Conservation (phyloP, 2,888 invertebrate genomes). For the Liodrosophila aerea region DNA sequence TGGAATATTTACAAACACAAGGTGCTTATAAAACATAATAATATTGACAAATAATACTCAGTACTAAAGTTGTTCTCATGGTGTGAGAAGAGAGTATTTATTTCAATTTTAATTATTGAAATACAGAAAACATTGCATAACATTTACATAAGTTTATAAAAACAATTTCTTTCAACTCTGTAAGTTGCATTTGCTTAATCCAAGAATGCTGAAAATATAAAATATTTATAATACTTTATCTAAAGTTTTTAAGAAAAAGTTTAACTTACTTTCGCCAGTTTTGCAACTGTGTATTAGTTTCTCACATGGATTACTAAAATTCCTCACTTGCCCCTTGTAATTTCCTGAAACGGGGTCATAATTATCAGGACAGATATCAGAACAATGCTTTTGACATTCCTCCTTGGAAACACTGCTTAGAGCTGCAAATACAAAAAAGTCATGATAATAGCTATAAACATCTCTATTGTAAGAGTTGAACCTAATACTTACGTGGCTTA, state of each 20-base stretch:
- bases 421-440: constrained; percentile 25
- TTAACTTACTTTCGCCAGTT: constrained; percentile 59
- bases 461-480: too few relatives aligned
- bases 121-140: too few relatives aligned
- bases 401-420: constrained; percentile 37
- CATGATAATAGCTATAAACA: too few relatives aligned
- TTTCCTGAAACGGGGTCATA: constrained; percentile 35
- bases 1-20: neutral
- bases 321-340: constrained; percentile 37
- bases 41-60: neutral
- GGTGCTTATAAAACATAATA: neutral
- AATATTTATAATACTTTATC: neutral
- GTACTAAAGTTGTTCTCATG: neutral
- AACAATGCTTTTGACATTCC: constrained; percentile 51
- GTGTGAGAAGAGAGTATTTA: too few relatives aligned
- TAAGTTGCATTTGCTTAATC: too few relatives aligned
- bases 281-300: constrained; percentile 39
- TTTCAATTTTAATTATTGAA: too few relatives aligned
- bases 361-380: constrained; percentile 13
- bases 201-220: constrained; percentile 40
- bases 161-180: too few relatives aligned
- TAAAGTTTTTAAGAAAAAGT: too few relatives aligned
- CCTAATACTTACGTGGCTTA: constrained; percentile 28
- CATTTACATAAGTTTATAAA: too few relatives aligned
- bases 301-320: constrained; percentile 50